Evolutionary conservation across 2,797 vertebrate species (phyloP).

Genomic region (Sebastes alutus): DNA sequence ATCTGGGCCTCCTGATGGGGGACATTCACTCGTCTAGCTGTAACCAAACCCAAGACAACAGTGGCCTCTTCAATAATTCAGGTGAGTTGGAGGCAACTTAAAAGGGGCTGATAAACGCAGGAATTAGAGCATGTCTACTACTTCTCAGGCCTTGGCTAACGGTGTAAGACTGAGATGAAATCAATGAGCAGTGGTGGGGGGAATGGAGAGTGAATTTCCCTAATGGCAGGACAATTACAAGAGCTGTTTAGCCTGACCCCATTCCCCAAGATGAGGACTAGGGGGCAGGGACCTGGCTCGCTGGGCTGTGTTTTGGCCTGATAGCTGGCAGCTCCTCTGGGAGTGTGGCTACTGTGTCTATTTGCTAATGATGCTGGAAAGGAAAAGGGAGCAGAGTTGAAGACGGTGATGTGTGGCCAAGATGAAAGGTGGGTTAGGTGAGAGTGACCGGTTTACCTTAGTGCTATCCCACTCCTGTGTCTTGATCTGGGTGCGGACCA

Average conservation of each 20-base stretch:
- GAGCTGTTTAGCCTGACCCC: conserved; percentile 84
- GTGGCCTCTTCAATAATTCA: conserved; percentile 86
- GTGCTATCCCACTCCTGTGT: conserved; percentile 99
- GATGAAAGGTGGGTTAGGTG: conserved; percentile 22
- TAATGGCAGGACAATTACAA: conserved; percentile 87
- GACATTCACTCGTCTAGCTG: conserved; percentile 62
- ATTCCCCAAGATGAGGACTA: conserved; percentile 71
- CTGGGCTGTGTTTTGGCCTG: conserved; percentile 69
- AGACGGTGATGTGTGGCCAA: conserved; percentile 13
- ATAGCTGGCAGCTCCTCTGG: conserved; percentile 71
- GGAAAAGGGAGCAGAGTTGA: neutral
- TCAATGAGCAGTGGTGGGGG: conserved; percentile 79
- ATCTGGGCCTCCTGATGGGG: conserved; percentile 49
- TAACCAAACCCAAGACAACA: conserved; percentile 76
- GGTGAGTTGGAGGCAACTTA: conserved; percentile 77
- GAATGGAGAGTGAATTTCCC: conserved; percentile 83
- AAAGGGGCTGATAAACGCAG: conserved; percentile 77
- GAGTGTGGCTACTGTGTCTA: conserved; percentile 68
- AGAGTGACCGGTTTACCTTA: conserved; percentile 84
- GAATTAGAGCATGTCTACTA: conserved; percentile 78
- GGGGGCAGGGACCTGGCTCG: conserved; percentile 65
- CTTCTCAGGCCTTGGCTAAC: conserved; percentile 73
- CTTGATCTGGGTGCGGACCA: conserved; percentile 94
- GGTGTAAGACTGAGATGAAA: conserved; percentile 83
- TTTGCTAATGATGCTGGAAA: conserved; percentile 56